phyloP scores from a whole-genome alignment of 2,888 invertebrate species.

The Ophioninae sp. region DNA sequence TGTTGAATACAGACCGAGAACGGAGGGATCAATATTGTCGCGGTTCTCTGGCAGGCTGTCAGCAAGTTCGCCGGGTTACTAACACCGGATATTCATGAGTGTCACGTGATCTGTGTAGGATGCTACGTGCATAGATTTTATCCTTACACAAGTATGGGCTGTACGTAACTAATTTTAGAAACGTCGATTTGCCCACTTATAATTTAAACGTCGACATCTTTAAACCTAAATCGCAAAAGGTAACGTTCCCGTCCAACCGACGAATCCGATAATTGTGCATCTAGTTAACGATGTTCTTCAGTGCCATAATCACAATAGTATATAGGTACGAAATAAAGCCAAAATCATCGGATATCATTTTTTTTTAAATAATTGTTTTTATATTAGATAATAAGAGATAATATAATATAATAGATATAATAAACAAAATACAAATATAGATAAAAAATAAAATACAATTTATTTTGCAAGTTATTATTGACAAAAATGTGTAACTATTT shows the following conservation, averaged over 20 bases:
- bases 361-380: too few species aligned
- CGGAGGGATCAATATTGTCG: conserved; percentile 54
- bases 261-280: conserved; percentile 34
- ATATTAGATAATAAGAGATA: too few species aligned
- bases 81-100: neutral
- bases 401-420: too few species aligned
- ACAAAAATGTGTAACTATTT: too few species aligned
- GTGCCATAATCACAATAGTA: too few species aligned
- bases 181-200: conserved; percentile 55
- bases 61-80: conserved; percentile 43
- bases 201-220: conserved; percentile 52
- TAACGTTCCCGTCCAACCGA: conserved; percentile 14
- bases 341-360: too few species aligned
- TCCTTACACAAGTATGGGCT: neutral
- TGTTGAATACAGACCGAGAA: conserved; percentile 40
- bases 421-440: too few species aligned
- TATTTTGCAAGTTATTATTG: too few species aligned
- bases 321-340: too few species aligned
- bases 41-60: conserved; percentile 44
- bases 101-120: neutral
- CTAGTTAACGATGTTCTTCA: too few species aligned
- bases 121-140: neutral
- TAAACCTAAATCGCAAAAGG: conserved; percentile 31
- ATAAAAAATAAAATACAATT: too few species aligned
- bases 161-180: conserved; percentile 51